Base-by-base conservation (phyloP, 2,888 invertebrate species). In the Vanessa cardui region DNA sequence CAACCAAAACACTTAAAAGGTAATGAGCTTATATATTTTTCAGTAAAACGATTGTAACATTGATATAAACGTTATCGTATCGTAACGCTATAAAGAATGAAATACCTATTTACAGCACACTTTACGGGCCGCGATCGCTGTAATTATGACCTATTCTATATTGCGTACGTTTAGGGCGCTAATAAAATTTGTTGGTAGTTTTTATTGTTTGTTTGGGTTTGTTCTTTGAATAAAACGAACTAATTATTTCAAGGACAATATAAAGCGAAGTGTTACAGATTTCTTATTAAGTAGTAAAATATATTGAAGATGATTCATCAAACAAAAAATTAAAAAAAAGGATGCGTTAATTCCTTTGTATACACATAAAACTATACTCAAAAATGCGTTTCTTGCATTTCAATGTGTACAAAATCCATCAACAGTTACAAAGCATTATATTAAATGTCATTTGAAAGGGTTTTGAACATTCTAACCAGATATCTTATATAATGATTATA, bases 121-220 rank as follows among this genome's bases (percentile, higher is more conserved):
- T 87, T 88, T 86, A 88, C 80, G 78, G 79, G 81, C 78, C 80
- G 78, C 79, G 80, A 81, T 78, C 79, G 76, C 76, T 81, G 85
- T 86, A 85, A 88, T 86, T 85, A 83, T 80, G 73, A 73, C 76
- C 76, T 77, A 74, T 82, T 81, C 80, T 81, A 77, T 79, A 79
- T 77, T 73, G 72, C 73, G 68, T 76, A 73, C 74, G 66, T 78
- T 82, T 78, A 80, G 80, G 83, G 81, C 80, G 78, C 76, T 79
- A 79, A 81, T 82, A 78, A 80, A 73, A 77, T 76, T 76, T 72
- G 64, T 72, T 68, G 73, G 71, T 73, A 60, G 58, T 64, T 74
- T 78, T 78, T 75, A 75, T 61, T 75, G 74, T 73, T 71, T 77
- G 68, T 72, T 62, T 61, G 69, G 15, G 21, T 4, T 66, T 33